Base-by-base conservation (phyloP, 1,140 invertebrate genomes). In the Hypsibius dujardini region DNA sequence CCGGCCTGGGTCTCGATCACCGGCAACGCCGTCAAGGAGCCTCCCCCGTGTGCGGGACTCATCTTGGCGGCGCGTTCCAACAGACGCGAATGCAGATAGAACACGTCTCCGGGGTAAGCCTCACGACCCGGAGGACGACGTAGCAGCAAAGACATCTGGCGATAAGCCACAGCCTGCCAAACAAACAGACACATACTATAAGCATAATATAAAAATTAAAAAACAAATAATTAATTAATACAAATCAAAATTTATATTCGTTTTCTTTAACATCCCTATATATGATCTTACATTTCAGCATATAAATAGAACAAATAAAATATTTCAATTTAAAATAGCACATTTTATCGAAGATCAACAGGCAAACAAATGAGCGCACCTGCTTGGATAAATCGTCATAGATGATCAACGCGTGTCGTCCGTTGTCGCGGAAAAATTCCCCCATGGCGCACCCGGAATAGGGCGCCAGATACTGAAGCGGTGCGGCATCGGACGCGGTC, bases 401-500 rank as follows among this genome's bases (percentile, higher is more conserved):
- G 82, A 99, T 99, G 84, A 99, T 99, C 73, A 99, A 86, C 70
- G 95, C 95, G 81, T 99, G 96, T 82, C 93, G 96, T 78, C 95
- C 96, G 82, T 96, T 98, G 82, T 99, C 96, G 77, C 96, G 87
- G 88, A 99, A 99, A 82, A 86, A 97, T 83, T 99, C 96, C 79
- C 96, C 96, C 95, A 99, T 99, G 76, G 96, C 95, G 82, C 95
- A 98, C 73, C 95, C 96, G 73, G 95, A 95, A 81, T 99, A 99
- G 0, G 96, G 96, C 56, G 96, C 95, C 79, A 99, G 82, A 79
- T 98, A 99, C 80, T 99, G 96, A 79, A 99, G 85, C 69, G 96
- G 96, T 73, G 96, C 96, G 77, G 96, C 95, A 84, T 99, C 96
- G 59, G 96, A 99, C 71, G 96, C 96, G 73, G 95, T 98, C 73